These are phyloP conservation scores for Pipa parva DNA, from an alignment of 2,113 vertebrate species.

Conservation along the genomic window DNA sequence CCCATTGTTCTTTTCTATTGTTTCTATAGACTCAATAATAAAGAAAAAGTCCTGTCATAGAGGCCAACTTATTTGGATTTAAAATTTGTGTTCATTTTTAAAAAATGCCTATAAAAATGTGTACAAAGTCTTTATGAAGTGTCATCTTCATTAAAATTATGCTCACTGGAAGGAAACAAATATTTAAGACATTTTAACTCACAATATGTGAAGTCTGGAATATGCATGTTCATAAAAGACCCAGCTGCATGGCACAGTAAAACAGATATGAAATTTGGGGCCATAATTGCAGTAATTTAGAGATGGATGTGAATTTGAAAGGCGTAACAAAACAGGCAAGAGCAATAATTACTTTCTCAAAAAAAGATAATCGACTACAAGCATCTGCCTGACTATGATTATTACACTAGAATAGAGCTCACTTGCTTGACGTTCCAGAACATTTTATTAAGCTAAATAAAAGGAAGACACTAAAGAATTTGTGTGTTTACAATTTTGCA, in stretches of 20 bases:
- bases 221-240: slow-evolving; percentile 62
- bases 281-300: slow-evolving; percentile 72
- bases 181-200: slow-evolving; percentile 55
- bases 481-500: too few species aligned
- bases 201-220: slow-evolving; percentile 56
- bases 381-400: slow-evolving; percentile 52
- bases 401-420: slow-evolving; percentile 42
- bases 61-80: too few species aligned
- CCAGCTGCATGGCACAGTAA: slow-evolving; percentile 61
- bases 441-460: not conserved
- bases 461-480: not conserved
- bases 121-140: slow-evolving; percentile 31
- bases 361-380: slow-evolving; percentile 59
- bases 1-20: too few species aligned
- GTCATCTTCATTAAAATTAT: slow-evolving; percentile 50
- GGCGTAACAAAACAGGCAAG: slow-evolving; percentile 56
- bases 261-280: slow-evolving; percentile 61
- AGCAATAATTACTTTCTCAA: slow-evolving; percentile 62
- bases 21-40: too few species aligned
- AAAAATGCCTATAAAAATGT: not conserved
- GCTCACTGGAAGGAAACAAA: slow-evolving; percentile 58
- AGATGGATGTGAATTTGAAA: slow-evolving; percentile 59
- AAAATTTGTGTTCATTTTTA: not conserved
- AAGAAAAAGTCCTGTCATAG: too few species aligned
- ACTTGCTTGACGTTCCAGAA: not conserved